phyloP scores from a whole-genome alignment of 2,888 invertebrate genomes.

The Lasioglossum malachurum region DNA sequence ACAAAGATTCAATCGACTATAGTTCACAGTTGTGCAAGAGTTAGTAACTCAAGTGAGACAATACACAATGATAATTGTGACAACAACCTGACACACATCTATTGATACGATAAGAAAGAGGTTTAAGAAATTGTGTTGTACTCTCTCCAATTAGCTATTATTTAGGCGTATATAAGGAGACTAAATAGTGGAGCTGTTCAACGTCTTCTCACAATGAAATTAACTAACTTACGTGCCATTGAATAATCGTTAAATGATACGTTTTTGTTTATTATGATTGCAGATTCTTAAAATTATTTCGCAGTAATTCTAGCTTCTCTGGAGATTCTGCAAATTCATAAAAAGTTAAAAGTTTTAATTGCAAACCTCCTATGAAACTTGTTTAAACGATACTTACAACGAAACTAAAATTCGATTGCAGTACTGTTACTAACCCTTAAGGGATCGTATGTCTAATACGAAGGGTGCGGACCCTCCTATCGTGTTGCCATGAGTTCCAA shows the following conservation, averaged over 20 bases:
- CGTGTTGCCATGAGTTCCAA: conserved; percentile 52
- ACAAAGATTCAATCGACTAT: neutral
- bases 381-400: neutral
- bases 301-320: too few relatives aligned
- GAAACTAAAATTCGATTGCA: neutral
- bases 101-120: neutral
- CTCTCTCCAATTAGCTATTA: conserved; percentile 2
- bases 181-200: neutral
- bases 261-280: too few relatives aligned
- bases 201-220: neutral
- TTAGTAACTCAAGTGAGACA: neutral
- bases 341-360: neutral
- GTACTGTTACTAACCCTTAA: neutral
- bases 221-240: neutral
- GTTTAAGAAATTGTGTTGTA: neutral
- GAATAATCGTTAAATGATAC: too few relatives aligned
- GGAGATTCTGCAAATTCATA: too few relatives aligned
- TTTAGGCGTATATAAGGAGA: neutral
- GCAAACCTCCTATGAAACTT: neutral
- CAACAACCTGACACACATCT: neutral
- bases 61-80: neutral
- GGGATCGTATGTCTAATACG: neutral
- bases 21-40: neutral
- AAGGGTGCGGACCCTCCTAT: conserved; percentile 45
- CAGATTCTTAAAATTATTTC: too few relatives aligned